These are phyloP conservation scores for Picathartes gymnocephalus DNA, from an alignment of 2,113 vertebrate genomes.

Conservation along the genomic window DNA sequence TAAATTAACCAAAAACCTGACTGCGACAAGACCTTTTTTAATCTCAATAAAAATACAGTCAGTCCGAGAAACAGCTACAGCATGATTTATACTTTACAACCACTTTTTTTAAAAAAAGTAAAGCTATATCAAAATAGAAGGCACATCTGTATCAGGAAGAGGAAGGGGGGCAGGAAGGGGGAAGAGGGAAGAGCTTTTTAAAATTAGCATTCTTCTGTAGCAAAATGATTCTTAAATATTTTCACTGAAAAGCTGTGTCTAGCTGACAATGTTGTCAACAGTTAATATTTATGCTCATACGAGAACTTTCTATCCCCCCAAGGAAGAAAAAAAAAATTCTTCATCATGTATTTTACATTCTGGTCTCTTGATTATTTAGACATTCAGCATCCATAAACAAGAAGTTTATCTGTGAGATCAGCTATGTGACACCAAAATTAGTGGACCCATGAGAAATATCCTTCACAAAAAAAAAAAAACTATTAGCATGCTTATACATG, in stretches of 20 bases:
- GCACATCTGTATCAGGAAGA: background rate
- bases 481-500: background rate
- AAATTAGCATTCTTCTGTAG: background rate
- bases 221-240: background rate
- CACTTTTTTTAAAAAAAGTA: background rate
- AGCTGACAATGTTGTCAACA: background rate
- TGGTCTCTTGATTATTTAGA: constrained; percentile 42
- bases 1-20: background rate
- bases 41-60: background rate
- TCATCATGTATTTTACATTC: background rate
- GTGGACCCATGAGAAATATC: background rate
- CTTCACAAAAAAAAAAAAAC: background rate
- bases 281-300: background rate
- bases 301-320: background rate
- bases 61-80: background rate
- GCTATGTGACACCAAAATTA: constrained; percentile 50
- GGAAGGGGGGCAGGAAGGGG: fast-evolving
- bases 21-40: background rate
- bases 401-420: constrained; percentile 43
- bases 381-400: constrained; percentile 48
- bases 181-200: background rate
- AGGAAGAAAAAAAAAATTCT: background rate
- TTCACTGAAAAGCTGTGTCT: background rate
- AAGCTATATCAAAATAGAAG: background rate
- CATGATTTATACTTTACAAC: background rate